Evolutionary conservation across 1,140 invertebrate species (phyloP), one percentile per base, ranked within the genome.

Genomic region (Hycleus cichorii): DNA sequence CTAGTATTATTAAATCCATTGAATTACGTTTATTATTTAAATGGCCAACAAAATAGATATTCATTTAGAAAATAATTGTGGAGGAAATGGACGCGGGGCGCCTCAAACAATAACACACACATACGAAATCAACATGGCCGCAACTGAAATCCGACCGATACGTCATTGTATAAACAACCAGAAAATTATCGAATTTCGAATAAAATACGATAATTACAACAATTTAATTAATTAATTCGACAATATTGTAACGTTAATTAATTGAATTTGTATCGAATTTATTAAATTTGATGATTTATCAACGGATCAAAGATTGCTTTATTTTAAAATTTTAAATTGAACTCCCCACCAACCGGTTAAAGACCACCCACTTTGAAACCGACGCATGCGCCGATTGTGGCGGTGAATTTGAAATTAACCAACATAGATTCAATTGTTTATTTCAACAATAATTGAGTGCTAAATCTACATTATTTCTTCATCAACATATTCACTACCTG

Each of bases 41-140:
- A 2, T 4, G 32, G 32, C 1, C 1, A 18, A 18, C 18, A 42
- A 42, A 42, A 42, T 42, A 4, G 9, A 11, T 42, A 4, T 42
- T 42, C 18, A 18, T 42, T 10, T 5, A 42, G 3, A 10, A 42
- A 42, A n/a, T 42, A 11, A n/a, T 10, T 4, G 40, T 42, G 9
- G 40, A n/a, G 40, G 46, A 49, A 62, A 63, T 58, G 64, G 68
- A 58, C 65, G 70, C 65, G 70, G 70, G 70, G 70, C 60, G 70
- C 67, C 62, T 58, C 65, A 70, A 70, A 72, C 67, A 70, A 70
- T 70, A 72, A 72, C 18, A 72, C 70, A 70, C 53, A 18, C 18
- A 18, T 18, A 63, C 46, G 44, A 59, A 68, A 67, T 50, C 67
- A 70, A 72, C 52, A 72, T 70, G 70, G 70, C 70, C 39, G 62